Evolutionary conservation across 2,113 vertebrate species (phyloP), one percentile per base, ranked within the genome.

Genomic region (Laterallus jamaicensis): DNA sequence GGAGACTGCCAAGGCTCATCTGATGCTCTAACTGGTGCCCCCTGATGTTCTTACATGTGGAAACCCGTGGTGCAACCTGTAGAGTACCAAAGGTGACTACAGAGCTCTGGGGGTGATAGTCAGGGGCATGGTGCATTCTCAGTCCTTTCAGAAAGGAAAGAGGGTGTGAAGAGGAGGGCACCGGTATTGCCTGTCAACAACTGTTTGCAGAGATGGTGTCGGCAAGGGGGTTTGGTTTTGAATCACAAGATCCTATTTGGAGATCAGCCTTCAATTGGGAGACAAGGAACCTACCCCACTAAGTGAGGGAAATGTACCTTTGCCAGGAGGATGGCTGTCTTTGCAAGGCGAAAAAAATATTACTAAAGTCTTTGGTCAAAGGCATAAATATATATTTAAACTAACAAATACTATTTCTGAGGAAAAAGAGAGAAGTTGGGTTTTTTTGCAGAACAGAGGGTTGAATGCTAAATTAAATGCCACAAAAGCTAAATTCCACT

Each of bases 31-130:
- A 24, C 18, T 47, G 4, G 10, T 28, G 15, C 9, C 15, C 24
- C 1, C 0, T 50, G 7, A 5, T 47, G 29, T 52, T 68, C 64
- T 29, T 31, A 18, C 3, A 7, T 24, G 22, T 12, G 7, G 14
- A 9, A 25, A 82, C 10, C 25, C 54, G 1, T 5, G 25, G 35
- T 39, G 21, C 8, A 74, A 31, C 15, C 15, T 75, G 60, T 16
- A 44, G 18, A 56, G 17, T 26, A 28, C 11, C 25, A 47, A 35
- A 35, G n/a, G 35, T 19, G 52, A 31, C 15, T 52, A 10, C 50
- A 42, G 70, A 58, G 20, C 14, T 58, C 32, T 35, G 19, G n/a
- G 2, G 1, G 5, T 42, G 47, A 52, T 42, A 52, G 25, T 7
- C 3, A 4, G 17, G 20, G 22, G 4, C 12, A 62, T 11, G 14